Base-by-base conservation (phyloP, 1,140 invertebrate genomes). In the Cryptotermes secundus region DNA sequence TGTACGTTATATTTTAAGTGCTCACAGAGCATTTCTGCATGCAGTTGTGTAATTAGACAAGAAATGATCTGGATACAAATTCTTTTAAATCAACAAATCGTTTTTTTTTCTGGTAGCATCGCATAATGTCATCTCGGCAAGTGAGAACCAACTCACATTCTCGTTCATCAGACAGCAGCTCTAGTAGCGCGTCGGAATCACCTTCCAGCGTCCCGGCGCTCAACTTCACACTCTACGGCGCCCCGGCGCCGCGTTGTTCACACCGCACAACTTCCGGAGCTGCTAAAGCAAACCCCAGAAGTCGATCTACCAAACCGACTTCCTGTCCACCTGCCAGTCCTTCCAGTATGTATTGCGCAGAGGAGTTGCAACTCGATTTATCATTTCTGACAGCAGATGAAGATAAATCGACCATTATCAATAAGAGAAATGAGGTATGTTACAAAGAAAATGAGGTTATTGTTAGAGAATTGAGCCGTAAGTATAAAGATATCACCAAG, bases 221-320 rank as follows among this genome's bases (percentile, higher is more conserved):
- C 3, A 34, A 83, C 82, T 65, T 83, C 49, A 83, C 83, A 9
- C 83, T 83, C 16, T 83, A 83, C 59, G 83, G 83, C 45, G 26
- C 83, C 34, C 83, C 83, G n/a, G 83, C 83, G 24, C 83, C 83
- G 10, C 72, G 31, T 26, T 26, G 34, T 59, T 19, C 83, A 31
- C 42, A 45, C 19, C 81, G 59, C 81, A 34, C 38, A 3, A n/a
- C 80, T 19, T 35, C 80, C 3, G 34, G 22, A 35, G 34, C 80
- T n/a, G 59, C 59, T 26, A 42, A 35, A 22, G 35, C 80, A 34
- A 42, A 34, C 26, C n/a, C 81, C 19, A 45, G 38, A 45, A 4
- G 36, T 31, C 59, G 59, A 26, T 72, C 26, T 26, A 72, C 59
- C 59, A 72, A 31, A 31, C 59, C 59, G 14, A 31, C 26, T 0